Base-by-base conservation (phyloP, 2,797 vertebrate genomes). In the Sternarchorhynchus goeldii region DNA sequence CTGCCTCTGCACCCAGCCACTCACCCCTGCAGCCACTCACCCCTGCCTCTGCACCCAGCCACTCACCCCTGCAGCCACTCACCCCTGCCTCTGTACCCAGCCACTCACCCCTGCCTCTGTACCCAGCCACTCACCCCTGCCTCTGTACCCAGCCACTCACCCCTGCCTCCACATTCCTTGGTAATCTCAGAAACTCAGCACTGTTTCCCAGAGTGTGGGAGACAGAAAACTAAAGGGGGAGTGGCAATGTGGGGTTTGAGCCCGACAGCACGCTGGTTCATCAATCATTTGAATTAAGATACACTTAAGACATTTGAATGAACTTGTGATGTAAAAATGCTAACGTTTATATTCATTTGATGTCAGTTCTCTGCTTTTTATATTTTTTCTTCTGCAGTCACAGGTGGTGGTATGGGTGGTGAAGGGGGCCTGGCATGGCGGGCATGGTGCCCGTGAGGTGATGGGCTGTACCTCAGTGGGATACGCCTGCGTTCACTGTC, bases 401-500 rank as follows among this genome's bases (percentile, higher is more conserved):
- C 82, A 75, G 75, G 75, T 81, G 82, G 85, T 84, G 83, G 84
- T 50, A 29, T 76, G 73, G 64, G 39, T 59, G 63, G 58, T 72
- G 71, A 85, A 78, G 76, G 82, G 78, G 77, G 81, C 12, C 12
- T 50, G 80, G 70, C 73, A 76, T 1, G 67, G 62, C 79, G 82
- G 78, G 77, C 82, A 73, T 73, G 50, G 66, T 80, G 80, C 77
- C 86, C 78, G 71, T 70, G 50, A 31, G 45, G 63, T 59, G 68
- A 77, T 16, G 39, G 55, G 59, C 53, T 31, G 34, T 80, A 66
- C 64, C 73, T 64, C 55, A 72, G 75, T 77, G 25, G 25, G 25
- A 81, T 78, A 81, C 76, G 81, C 77, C 58, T 58, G 81, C 85
- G 85, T 83, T 86, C 73, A 81, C 85, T 87, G 86, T 87, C 85